A percentile compares a stretch with the other conserved stretches of the same genome.
phyloP scores from a whole-genome alignment of 2,113 vertebrate species.

The Perca flavescens region DNA sequence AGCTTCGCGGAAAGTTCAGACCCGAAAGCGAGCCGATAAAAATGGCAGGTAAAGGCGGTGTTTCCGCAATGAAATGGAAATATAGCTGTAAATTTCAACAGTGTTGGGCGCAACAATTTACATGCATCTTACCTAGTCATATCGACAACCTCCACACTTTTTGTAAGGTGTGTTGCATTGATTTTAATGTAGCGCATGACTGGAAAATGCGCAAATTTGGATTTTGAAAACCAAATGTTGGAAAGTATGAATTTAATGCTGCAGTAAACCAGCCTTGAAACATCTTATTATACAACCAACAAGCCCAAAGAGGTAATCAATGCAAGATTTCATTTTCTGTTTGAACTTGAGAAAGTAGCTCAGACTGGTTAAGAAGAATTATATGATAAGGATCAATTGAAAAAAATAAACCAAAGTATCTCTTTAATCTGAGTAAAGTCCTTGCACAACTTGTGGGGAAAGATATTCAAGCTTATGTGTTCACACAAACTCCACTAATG shows the following conservation, averaged over 20 bases:
- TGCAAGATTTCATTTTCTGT: background rate
- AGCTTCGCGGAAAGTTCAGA: too few species aligned
- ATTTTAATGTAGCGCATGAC: too few species aligned
- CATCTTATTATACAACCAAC: background rate
- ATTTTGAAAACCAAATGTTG: too few species aligned
- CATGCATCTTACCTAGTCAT: too few species aligned
- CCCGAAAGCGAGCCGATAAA: too few species aligned
- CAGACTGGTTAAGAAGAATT: background rate
- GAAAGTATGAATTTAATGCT: background rate
- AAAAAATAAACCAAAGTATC: background rate
- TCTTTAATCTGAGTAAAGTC: conserved; percentile 1
- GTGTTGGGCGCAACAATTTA: too few species aligned
- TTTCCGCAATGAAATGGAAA: too few species aligned
- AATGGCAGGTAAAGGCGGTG: too few species aligned
- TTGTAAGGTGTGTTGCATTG: too few species aligned
- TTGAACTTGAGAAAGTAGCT: conserved; percentile 1
- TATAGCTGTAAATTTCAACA: too few species aligned
- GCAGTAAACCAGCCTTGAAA: background rate
- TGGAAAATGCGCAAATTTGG: too few species aligned
- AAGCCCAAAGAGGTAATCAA: background rate
- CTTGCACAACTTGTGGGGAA: background rate
- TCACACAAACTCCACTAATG: conserved; percentile 9
- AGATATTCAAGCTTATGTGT: background rate
- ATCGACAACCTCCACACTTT: too few species aligned
- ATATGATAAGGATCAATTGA: conserved; percentile 13